Percentiles rank a stretch among this genome's conserved stretches.
phyloP scores from a whole-genome alignment of 2,113 vertebrate species.

The Grammomys surdaster region DNA sequence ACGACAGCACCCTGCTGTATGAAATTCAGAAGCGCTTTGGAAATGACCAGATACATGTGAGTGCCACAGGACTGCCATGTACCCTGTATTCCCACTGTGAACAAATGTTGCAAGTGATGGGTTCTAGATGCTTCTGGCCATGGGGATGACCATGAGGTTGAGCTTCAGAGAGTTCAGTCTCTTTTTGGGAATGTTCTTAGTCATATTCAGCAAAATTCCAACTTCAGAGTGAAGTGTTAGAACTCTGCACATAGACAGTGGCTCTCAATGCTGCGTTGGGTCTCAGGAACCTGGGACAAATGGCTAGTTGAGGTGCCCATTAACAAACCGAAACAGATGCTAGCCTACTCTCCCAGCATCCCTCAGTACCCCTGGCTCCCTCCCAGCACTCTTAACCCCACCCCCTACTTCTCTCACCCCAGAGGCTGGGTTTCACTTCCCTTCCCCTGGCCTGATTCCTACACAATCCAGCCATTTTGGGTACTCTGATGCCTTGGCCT shows the following conservation, averaged over 20 bases:
- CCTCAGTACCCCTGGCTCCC: background rate
- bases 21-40: conserved; percentile 98
- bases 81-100: rapidly evolving
- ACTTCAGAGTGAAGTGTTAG: background rate
- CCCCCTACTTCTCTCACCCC: background rate
- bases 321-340: background rate
- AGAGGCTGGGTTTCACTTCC: background rate
- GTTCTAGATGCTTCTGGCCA: background rate
- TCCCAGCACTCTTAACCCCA: background rate
- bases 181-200: background rate
- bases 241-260: too few relatives aligned
- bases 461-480: too few relatives aligned
- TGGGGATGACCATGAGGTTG: background rate
- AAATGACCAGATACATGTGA: conserved; percentile 97
- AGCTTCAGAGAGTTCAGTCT: background rate
- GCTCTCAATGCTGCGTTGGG: background rate
- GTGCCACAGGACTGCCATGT: conserved; percentile 72
- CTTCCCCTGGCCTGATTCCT: background rate
- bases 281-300: background rate
- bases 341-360: background rate
- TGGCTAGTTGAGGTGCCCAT: background rate
- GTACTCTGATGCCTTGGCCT: background rate
- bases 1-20: conserved; percentile 97
- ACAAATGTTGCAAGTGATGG: background rate
- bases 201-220: background rate